Evolutionary conservation across 2,888 invertebrate species (phyloP), one percentile per base, ranked within the genome.

Genomic region (Acrobasis suavella): DNA sequence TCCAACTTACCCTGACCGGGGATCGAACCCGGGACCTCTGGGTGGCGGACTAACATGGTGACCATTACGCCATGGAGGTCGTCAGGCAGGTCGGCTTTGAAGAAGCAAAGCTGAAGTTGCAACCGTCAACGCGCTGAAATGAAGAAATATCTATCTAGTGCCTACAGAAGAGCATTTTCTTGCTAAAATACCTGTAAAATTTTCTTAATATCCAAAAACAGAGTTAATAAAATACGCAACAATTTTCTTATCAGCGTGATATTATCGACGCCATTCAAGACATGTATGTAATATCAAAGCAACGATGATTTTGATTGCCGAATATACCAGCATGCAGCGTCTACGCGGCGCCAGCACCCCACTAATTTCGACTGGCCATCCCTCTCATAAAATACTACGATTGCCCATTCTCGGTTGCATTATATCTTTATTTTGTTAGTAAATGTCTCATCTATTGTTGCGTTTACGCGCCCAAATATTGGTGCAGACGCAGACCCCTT

Each of bases 271-370:
- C 17, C 17, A 60, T 60, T 60, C 51, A 60, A 22, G 10, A 22
- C 39, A 17, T 51, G 17, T 51, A 60, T 52, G 14, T 42, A 38
- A 50, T 59, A 59, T 50, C 16, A 59, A 38, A 50, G 59, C 38
- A 15, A 50, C 51, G 39, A 52, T 65, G 66, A 73, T 66, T 71
- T 67, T 61, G 54, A 66, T 63, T 65, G 66, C 72, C 71, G 67
- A 72, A 71, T 75, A 72, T 70, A 72, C 70, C 65, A 63, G 69
- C 71, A 71, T 68, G 75, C 68, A 70, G 76, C 74, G 82, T 71
- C 81, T 72, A 46, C 62, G 62, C 69, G 89, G 87, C 89, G 89
- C 89, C 89, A 72, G 70, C 76, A 75, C 86, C 85, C 85, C 69
- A 75, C 71, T 70, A 76, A 80, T 75, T 75, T 72, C 74, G 72